Evolutionary conservation across 1,140 invertebrate genomes (phyloP).

Genomic region (Drosophila athabasca): DNA sequence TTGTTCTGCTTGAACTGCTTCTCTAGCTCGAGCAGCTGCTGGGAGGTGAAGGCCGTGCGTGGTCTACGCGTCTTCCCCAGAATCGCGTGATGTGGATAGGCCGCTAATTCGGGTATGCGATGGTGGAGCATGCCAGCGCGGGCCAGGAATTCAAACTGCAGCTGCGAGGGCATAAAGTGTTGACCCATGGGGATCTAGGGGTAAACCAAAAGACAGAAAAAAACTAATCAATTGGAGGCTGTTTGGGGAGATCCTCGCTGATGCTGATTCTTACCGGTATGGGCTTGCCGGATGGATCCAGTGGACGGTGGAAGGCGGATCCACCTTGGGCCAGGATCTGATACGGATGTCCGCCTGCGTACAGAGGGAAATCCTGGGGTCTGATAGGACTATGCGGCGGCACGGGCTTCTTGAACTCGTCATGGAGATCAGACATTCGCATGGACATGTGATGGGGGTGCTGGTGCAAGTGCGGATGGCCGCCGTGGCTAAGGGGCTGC

Average conservation of each 20-base stretch:
- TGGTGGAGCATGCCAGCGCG: conserved; percentile 94
- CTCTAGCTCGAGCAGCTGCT: conserved; percentile 98
- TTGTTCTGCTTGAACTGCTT: conserved; percentile 99
- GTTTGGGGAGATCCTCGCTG: not conserved
- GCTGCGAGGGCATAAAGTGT: conserved; percentile 87
- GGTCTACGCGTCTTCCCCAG: conserved; percentile 97
- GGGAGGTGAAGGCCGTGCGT: conserved; percentile 98
- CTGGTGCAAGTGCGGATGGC: conserved; percentile 15
- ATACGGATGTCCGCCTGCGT: conserved; percentile 82
- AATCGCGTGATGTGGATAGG: conserved; percentile 87
- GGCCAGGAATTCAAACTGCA: conserved; percentile 93
- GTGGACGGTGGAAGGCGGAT: conserved; percentile 78
- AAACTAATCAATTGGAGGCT: not conserved
- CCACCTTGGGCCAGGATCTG: conserved; percentile 77
- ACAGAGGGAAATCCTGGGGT: conserved; percentile 82
- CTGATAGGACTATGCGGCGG: conserved; percentile 78
- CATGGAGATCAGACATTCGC: conserved; percentile 74
- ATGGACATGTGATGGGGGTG: conserved; percentile 68
- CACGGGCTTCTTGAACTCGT: conserved; percentile 82
- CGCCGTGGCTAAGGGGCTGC: conserved; percentile 36
- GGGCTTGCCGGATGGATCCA: conserved; percentile 82
- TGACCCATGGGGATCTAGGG: conserved; percentile 79
- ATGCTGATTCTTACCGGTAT: conserved; percentile 67
- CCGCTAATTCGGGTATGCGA: conserved; percentile 89
- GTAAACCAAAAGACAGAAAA: not conserved